Evolutionary conservation across 2,113 vertebrate species (phyloP).

Genomic region (Rhea pennata): DNA sequence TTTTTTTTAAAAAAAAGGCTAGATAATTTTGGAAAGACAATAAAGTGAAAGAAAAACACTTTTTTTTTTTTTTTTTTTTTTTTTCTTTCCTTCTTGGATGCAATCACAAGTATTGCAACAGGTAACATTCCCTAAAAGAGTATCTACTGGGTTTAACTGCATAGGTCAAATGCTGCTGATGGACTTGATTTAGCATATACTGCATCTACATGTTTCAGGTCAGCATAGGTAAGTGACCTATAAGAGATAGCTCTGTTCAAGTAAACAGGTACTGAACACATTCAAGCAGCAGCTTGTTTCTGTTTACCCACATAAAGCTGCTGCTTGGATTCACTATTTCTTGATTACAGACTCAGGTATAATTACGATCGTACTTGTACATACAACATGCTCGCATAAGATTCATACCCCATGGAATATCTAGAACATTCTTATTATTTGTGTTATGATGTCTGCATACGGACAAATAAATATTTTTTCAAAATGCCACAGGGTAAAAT

Average conservation of each 20-base stretch:
- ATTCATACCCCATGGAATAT: neutral
- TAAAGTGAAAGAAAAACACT: neutral
- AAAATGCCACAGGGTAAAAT: neutral
- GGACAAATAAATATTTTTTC: neutral
- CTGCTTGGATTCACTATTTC: neutral
- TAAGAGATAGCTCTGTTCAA: neutral
- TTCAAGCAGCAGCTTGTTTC: neutral
- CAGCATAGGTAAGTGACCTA: neutral
- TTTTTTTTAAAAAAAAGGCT: too few relatives aligned
- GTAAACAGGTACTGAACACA: neutral
- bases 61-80: neutral
- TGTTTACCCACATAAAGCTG: neutral
- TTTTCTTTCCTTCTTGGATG: neutral
- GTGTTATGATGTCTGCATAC: fast-evolving
- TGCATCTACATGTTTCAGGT: neutral
- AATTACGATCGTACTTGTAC: neutral
- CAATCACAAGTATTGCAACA: neutral
- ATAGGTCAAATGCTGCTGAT: neutral
- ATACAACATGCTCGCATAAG: neutral
- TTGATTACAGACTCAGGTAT: neutral
- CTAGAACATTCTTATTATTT: too few relatives aligned
- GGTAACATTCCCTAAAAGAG: neutral
- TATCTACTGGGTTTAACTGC: neutral
- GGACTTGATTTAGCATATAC: neutral
- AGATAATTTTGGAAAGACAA: neutral